Evolutionary conservation across 2,888 invertebrate genomes (phyloP).

Genomic region (Orthosia gothica): DNA sequence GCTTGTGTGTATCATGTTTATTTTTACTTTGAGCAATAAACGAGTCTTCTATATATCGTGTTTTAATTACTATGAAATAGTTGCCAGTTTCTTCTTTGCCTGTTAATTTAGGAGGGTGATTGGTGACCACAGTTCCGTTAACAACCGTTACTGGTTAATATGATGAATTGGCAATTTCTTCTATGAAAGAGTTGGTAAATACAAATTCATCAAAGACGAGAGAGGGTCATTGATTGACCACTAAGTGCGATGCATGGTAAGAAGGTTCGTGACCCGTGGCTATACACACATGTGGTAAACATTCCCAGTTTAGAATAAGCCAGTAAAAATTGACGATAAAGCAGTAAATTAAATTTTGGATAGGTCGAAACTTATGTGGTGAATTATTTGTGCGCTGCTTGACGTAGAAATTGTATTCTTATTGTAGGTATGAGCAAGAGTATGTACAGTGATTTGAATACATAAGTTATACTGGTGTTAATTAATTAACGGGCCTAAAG

Average conservation of each 20-base stretch:
- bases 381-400: neutral
- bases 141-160: neutral
- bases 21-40: constrained; percentile 61
- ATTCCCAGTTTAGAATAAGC: neutral
- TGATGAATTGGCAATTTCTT: constrained; percentile 25
- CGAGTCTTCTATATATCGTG: constrained; percentile 29
- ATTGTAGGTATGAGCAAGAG: constrained; percentile 7
- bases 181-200: neutral
- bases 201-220: neutral
- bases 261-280: neutral
- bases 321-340: neutral
- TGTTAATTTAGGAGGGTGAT: neutral
- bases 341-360: neutral
- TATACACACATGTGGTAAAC: neutral
- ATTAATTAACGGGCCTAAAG: constrained; percentile 39
- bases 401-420: constrained; percentile 10
- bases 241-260: neutral
- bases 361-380: no score
- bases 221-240: neutral
- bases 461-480: constrained; percentile 36
- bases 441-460: constrained; percentile 30
- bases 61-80: constrained; percentile 48
- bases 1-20: constrained; percentile 45
- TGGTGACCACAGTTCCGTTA: neutral
- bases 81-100: neutral